Conservation (phyloP, 1,140 invertebrate genomes). For the Trichoplusia ni region DNA sequence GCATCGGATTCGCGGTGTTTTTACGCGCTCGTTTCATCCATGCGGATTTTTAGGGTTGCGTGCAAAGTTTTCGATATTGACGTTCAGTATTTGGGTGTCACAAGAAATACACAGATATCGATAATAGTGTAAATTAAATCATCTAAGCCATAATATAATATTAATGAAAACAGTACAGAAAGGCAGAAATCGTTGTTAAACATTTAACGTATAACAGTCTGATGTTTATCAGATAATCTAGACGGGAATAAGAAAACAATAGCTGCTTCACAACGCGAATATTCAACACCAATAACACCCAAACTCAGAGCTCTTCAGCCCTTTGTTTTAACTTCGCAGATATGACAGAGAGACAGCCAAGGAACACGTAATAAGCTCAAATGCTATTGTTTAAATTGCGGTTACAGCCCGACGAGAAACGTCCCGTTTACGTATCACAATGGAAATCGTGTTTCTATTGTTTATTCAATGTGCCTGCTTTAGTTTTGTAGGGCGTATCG, state of each 20-base stretch:
- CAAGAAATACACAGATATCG: too few relatives aligned
- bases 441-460: slow-evolving; percentile 27
- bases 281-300: slow-evolving; percentile 24
- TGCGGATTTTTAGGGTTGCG: neutral
- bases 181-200: too few relatives aligned
- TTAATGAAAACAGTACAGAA: too few relatives aligned
- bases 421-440: slow-evolving; percentile 19
- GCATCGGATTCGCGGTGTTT: slow-evolving; percentile 23
- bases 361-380: slow-evolving; percentile 38
- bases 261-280: slow-evolving; percentile 2
- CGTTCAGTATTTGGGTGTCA: too few relatives aligned
- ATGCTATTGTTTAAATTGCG: slow-evolving; percentile 41
- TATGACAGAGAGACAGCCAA: slow-evolving; percentile 38
- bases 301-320: slow-evolving; percentile 14
- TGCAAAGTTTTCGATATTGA: too few relatives aligned
- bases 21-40: neutral
- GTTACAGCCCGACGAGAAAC: slow-evolving; percentile 8
- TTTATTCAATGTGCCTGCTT: slow-evolving; percentile 2
- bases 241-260: too few relatives aligned
- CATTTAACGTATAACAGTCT: too few relatives aligned
- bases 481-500: neutral
- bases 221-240: too few relatives aligned
- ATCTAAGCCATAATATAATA: too few relatives aligned
- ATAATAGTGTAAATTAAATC: too few relatives aligned
- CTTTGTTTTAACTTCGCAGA: slow-evolving; percentile 23